Conservation (phyloP, 2,888 invertebrate species). For the Temnothorax rugatulus region DNA sequence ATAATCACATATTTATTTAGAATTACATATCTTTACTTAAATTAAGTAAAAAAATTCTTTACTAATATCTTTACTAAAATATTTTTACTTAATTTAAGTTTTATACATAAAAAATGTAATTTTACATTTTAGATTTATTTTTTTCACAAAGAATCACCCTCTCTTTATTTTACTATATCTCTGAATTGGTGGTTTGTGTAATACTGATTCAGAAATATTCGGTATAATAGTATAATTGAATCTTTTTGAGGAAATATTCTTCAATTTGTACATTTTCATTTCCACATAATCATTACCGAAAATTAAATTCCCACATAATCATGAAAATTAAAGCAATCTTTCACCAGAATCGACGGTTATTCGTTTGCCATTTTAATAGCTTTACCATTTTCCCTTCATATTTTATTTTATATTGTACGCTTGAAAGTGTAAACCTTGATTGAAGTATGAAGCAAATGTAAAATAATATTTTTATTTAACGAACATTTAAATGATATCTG, state of each 20-base stretch:
- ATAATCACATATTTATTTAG: no score
- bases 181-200: background rate
- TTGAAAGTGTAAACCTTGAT: background rate
- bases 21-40: no score
- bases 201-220: background rate
- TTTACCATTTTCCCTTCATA: background rate
- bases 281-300: background rate
- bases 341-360: background rate
- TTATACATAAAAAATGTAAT: background rate
- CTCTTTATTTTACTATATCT: background rate
- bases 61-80: no score
- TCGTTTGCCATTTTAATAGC: background rate
- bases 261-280: background rate
- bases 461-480: slow-evolving; percentile 38
- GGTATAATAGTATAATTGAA: background rate
- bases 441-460: background rate
- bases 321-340: background rate
- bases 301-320: background rate
- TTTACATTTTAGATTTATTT: background rate
- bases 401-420: background rate
- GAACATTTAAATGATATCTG: background rate
- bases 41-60: no score
- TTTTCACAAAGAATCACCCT: background rate
- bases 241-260: background rate
- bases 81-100: no score